phyloP scores from a whole-genome alignment of 2,797 vertebrate species.

The Silurus aristotelis region DNA sequence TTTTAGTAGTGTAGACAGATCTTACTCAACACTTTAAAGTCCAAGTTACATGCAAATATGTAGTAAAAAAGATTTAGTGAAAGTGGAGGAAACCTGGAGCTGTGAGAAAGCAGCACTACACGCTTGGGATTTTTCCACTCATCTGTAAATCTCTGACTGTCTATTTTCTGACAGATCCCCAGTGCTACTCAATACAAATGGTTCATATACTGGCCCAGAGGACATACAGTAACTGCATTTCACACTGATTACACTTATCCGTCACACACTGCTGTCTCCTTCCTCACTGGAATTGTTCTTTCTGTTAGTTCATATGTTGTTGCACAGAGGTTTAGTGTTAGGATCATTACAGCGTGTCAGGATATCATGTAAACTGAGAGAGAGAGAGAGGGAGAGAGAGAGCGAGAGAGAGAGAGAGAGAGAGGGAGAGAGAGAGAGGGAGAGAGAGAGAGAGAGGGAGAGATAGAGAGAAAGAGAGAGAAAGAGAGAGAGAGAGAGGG shows the following conservation, averaged over 20 bases:
- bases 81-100: not conserved
- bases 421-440: too few species aligned
- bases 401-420: too few species aligned
- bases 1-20: not conserved
- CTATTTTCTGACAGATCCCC: not conserved
- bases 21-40: not conserved
- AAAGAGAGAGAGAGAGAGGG: too few species aligned
- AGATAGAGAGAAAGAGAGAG: too few species aligned
- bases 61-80: too few species aligned
- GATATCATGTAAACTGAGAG: too few species aligned
- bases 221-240: conserved; percentile 4
- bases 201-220: not conserved
- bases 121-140: not conserved
- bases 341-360: not conserved
- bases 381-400: too few species aligned
- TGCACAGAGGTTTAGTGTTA: not conserved
- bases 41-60: not conserved
- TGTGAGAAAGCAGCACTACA: not conserved
- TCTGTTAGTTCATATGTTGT: not conserved
- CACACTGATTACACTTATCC: not conserved
- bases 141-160: not conserved
- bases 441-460: too few species aligned
- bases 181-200: not conserved
- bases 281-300: not conserved
- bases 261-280: not conserved